Percentiles rank a stretch among this genome's conserved stretches.
phyloP scores from a whole-genome alignment of 1,140 invertebrate genomes.

The Hycleus phaleratus region DNA sequence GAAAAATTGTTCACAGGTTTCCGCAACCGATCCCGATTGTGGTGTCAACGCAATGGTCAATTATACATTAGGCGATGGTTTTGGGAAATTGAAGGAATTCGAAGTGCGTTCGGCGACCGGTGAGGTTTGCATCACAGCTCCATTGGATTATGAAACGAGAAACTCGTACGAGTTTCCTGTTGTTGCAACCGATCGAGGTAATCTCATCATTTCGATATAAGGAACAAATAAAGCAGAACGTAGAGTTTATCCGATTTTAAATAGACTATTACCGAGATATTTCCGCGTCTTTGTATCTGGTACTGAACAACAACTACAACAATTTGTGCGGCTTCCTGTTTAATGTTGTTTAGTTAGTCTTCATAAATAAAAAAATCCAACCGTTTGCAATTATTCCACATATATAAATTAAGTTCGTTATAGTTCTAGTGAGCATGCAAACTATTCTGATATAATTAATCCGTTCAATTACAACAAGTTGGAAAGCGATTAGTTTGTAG shows the following conservation, averaged over 20 bases:
- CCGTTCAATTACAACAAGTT: constrained; percentile 9
- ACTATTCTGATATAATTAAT: constrained; percentile 9
- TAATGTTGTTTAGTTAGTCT: no score
- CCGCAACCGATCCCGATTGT: constrained; percentile 88
- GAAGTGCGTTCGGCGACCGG: constrained; percentile 73
- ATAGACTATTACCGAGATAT: no score
- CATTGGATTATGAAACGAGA: constrained; percentile 80
- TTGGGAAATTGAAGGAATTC: constrained; percentile 62
- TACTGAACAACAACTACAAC: no score
- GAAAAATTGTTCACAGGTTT: constrained; percentile 55
- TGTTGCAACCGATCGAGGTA: constrained; percentile 89
- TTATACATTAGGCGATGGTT: constrained; percentile 76
- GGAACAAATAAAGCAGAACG: no score
- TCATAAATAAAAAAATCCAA: no score
- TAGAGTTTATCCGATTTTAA: no score
- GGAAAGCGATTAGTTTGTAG: constrained; percentile 11
- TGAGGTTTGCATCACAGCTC: constrained; percentile 76
- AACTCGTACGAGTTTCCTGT: constrained; percentile 86
- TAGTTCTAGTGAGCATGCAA: not conserved
- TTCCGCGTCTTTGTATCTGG: no score
- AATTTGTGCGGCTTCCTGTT: no score
- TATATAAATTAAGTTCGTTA: no score
- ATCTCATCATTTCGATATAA: constrained; percentile 29
- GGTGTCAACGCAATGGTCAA: constrained; percentile 91
- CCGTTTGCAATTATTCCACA: no score